These are phyloP conservation scores for Macrosiphum euphorbiae DNA, from an alignment of 2,888 invertebrate genomes.

Conservation along the genomic window DNA sequence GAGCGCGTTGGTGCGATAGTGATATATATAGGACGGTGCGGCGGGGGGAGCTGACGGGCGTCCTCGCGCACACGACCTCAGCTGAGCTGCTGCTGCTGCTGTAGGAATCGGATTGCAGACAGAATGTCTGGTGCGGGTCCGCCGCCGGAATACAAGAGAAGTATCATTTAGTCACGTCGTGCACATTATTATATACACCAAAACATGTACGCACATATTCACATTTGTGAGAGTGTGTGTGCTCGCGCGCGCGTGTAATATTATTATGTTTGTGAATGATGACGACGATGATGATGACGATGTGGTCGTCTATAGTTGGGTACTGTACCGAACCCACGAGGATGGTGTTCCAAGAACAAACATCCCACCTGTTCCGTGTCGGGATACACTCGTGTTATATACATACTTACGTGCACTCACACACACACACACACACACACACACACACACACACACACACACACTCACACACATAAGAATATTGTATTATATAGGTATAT, in stretches of 20 bases:
- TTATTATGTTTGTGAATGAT: conserved; percentile 49
- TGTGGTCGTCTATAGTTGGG: not conserved
- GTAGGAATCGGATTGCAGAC: conserved; percentile 58
- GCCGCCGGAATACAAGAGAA: conserved; percentile 24
- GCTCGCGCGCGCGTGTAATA: not conserved
- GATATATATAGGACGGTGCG: not conserved
- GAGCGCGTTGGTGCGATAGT: not conserved
- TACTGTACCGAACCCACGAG: not conserved
- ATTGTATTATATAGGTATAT: not conserved
- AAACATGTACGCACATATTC: not conserved
- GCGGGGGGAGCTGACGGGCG: not conserved
- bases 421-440: not conserved
- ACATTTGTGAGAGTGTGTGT: no score
- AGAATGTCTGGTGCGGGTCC: conserved; percentile 34
- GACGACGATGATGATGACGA: conserved; percentile 7
- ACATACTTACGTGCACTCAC: not conserved
- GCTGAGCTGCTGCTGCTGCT: not conserved
- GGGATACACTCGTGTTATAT: not conserved
- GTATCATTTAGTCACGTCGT: conserved; percentile 61
- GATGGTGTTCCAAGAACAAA: conserved; percentile 58
- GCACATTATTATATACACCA: not conserved
- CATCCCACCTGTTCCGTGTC: conserved; percentile 53
- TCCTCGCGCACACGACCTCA: conserved; percentile 4
- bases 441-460: not conserved
- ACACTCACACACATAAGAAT: not conserved